Percentiles rank a stretch among this genome's conserved stretches.
Evolutionary conservation across 2,797 vertebrate genomes (phyloP).

Genomic region (Acipenser ruthenus): DNA sequence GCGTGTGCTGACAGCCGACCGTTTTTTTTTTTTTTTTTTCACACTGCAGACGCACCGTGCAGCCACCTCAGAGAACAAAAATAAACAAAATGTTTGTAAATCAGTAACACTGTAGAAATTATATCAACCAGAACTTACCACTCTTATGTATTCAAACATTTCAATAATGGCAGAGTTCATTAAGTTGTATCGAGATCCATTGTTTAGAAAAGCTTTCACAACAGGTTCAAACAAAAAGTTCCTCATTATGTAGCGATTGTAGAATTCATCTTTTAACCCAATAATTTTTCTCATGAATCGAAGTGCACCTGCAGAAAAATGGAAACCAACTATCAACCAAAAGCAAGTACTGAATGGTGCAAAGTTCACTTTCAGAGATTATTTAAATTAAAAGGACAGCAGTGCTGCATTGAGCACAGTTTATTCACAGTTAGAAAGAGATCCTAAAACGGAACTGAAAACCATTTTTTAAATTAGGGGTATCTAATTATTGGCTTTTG

Average conservation of each 20-base stretch:
- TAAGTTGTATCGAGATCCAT: slow-evolving; percentile 95
- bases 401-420: too few relatives aligned
- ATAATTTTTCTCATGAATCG: slow-evolving; percentile 98
- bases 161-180: slow-evolving; percentile 98
- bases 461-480: too few relatives aligned
- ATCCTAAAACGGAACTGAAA: too few relatives aligned
- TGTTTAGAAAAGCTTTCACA: slow-evolving; percentile 95
- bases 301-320: slow-evolving; percentile 75
- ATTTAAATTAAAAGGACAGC: not conserved
- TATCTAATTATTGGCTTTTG: too few relatives aligned
- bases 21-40: too few relatives aligned
- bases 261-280: slow-evolving; percentile 96
- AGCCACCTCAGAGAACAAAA: too few relatives aligned
- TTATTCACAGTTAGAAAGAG: too few relatives aligned
- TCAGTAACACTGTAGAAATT: too few relatives aligned
- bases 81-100: too few relatives aligned
- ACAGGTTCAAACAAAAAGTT: slow-evolving; percentile 98
- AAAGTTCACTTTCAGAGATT: not conserved
- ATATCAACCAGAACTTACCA: slow-evolving; percentile 70
- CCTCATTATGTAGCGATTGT: slow-evolving; percentile 98
- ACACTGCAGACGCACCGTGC: too few relatives aligned
- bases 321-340: not conserved
- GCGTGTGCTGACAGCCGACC: too few relatives aligned
- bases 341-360: not conserved
- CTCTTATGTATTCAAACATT: slow-evolving; percentile 97